Percentiles rank a stretch among this genome's conserved stretches.
Conservation (phyloP, 1,140 invertebrate genomes). For the Drosophila albomicans region DNA sequence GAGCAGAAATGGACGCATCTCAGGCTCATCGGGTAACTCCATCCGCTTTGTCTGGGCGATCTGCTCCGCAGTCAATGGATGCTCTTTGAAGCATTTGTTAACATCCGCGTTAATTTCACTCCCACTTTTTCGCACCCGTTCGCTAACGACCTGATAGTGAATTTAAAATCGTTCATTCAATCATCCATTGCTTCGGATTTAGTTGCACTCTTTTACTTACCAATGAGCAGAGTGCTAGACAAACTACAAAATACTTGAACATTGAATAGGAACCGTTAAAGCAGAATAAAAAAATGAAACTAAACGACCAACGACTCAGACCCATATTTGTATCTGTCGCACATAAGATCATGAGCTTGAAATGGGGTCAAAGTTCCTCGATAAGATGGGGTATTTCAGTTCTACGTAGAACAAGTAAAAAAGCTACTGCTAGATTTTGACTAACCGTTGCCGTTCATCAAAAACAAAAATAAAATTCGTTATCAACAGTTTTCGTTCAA, state of each 20-base stretch:
- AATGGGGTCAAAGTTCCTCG: conserved; percentile 69
- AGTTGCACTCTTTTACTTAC: conserved; percentile 54
- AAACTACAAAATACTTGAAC: conserved; percentile 68
- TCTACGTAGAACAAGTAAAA: background rate
- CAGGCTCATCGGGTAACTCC: conserved; percentile 66
- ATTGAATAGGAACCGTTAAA: conserved; percentile 42
- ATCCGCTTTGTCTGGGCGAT: conserved; percentile 65
- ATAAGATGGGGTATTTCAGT: conserved; percentile 35
- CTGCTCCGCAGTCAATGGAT: conserved; percentile 58
- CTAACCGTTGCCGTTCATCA: too few species aligned
- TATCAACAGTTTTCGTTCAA: too few species aligned
- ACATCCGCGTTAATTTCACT: conserved; percentile 64
- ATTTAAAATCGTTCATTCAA: background rate
- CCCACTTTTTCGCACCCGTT: conserved; percentile 64
- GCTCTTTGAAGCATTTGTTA: conserved; percentile 62
- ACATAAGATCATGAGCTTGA: conserved; percentile 30
- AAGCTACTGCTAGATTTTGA: too few species aligned
- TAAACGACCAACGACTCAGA: conserved; percentile 30
- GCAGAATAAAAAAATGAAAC: conserved; percentile 38
- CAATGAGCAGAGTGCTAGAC: conserved; percentile 65
- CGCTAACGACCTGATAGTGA: conserved; percentile 47
- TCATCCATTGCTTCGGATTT: background rate
- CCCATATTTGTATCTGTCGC: background rate
- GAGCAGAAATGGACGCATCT: conserved; percentile 71
- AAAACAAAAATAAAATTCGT: too few species aligned